A percentile compares a stretch with the other conserved stretches of the same genome.
phyloP scores from a whole-genome alignment of 2,888 invertebrate species.

The Diachrysia chrysitis region DNA sequence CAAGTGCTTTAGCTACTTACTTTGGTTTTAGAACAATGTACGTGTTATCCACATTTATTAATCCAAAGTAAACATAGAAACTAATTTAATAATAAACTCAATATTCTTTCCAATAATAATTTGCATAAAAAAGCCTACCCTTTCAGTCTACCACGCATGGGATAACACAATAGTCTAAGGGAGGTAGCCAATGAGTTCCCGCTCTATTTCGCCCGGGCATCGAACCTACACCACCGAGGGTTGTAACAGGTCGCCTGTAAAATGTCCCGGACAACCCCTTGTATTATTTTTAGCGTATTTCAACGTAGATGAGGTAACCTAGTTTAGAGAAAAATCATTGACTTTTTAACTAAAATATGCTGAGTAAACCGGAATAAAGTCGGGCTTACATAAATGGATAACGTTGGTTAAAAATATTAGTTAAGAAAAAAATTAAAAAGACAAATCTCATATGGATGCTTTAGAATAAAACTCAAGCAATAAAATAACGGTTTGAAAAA shows the following conservation, averaged over 20 bases:
- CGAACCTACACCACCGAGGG: constrained; percentile 66
- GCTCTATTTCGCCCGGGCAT: constrained; percentile 75
- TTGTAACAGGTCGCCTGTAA: constrained; percentile 69
- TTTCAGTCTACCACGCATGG: constrained; percentile 57
- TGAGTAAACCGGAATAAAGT: background rate
- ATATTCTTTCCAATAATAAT: constrained; percentile 41
- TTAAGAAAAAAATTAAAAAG: no score
- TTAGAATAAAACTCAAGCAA: no score
- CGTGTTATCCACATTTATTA: no score
- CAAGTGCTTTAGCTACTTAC: no score
- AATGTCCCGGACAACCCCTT: constrained; percentile 61
- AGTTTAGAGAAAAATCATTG: constrained; percentile 26
- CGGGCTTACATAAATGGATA: no score
- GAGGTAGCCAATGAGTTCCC: constrained; percentile 62
- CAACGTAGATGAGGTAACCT: constrained; percentile 32
- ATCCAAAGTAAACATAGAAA: background rate
- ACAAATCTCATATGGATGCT: no score
- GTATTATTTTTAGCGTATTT: constrained; percentile 56
- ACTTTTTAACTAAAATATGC: background rate
- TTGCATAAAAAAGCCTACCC: constrained; percentile 55
- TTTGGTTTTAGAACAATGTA: no score
- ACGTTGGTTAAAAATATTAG: background rate
- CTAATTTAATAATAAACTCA: constrained; percentile 37
- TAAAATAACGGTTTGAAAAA: no score
- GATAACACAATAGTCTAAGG: constrained; percentile 59